Percentiles rank a stretch among this genome's conserved stretches.
These are phyloP conservation scores for Seira musarum DNA, from an alignment of 2,888 invertebrate species.

Conservation along the genomic window DNA sequence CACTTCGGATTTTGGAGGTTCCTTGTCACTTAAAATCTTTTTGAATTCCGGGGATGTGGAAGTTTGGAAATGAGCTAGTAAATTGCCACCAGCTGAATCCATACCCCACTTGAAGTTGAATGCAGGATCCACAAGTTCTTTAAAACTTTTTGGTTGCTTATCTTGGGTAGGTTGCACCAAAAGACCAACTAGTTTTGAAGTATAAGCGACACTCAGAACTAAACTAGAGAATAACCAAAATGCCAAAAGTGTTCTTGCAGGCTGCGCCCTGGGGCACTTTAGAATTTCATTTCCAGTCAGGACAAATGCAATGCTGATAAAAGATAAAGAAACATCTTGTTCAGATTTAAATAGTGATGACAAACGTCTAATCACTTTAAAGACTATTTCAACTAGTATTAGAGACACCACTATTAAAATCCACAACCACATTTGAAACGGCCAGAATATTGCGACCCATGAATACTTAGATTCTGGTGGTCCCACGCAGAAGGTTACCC, in stretches of 20 bases:
- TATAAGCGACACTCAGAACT: conserved; percentile 29
- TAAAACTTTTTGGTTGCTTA: conserved; percentile 37
- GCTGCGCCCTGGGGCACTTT: neutral
- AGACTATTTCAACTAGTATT: neutral
- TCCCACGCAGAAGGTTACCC: conserved; percentile 37
- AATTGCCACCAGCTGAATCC: conserved; percentile 30
- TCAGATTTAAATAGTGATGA: too few relatives aligned
- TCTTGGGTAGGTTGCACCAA: conserved; percentile 31
- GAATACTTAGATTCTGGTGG: conserved; percentile 19
- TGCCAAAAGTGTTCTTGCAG: conserved; percentile 15
- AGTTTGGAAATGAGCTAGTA: conserved; percentile 23
- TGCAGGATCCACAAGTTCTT: conserved; percentile 28
- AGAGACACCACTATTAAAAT: conserved; percentile 13
- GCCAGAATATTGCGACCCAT: conserved; percentile 44
- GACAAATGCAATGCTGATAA: conserved; percentile 17
- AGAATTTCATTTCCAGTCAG: conserved; percentile 31
- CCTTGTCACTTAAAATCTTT: conserved; percentile 14
- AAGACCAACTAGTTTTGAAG: conserved; percentile 43
- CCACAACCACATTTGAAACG: conserved; percentile 29
- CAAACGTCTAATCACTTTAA: conserved; percentile 14
- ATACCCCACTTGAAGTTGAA: conserved; percentile 30
- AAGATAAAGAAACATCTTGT: neutral
- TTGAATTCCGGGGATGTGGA: conserved; percentile 27
- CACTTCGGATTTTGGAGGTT: neutral
- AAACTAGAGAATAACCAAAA: conserved; percentile 38